Evolutionary conservation across 2,888 invertebrate species (phyloP).

Genomic region (Chaetogeoica ovagalla): DNA sequence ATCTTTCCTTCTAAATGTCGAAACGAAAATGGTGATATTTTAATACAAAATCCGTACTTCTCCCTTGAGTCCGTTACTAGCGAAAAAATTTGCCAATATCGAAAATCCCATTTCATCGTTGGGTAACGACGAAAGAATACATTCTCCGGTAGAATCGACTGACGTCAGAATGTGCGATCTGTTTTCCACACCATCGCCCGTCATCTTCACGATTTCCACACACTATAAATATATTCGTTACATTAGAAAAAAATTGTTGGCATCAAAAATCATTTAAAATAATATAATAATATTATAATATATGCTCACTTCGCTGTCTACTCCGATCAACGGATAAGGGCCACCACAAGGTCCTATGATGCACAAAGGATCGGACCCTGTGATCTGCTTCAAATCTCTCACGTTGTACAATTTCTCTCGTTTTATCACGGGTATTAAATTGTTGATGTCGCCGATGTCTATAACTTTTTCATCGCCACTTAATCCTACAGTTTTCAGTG

Average conservation of each 20-base stretch:
- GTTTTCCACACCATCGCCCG: neutral
- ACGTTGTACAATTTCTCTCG: constrained; percentile 78
- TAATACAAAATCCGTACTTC: constrained; percentile 1
- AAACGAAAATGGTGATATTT: too few species aligned
- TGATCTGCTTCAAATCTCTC: constrained; percentile 62
- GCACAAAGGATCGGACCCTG: constrained; percentile 65
- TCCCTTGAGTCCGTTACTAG: constrained; percentile 15
- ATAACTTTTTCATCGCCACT: constrained; percentile 70
- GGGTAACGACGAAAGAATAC: neutral
- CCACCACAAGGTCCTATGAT: constrained; percentile 92
- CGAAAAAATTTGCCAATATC: constrained; percentile 5
- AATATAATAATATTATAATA: neutral
- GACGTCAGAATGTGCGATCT: neutral
- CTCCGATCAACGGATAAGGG: constrained; percentile 77
- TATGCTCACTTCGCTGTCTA: constrained; percentile 77
- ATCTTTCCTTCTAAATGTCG: too few species aligned
- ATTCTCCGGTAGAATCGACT: neutral
- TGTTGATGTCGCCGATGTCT: constrained; percentile 84
- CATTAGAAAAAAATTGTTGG: neutral
- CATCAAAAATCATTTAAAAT: neutral
- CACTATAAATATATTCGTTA: neutral
- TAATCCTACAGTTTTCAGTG: constrained; percentile 64
- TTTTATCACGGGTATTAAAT: constrained; percentile 74
- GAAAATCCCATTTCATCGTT: constrained; percentile 17
- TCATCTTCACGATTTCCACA: constrained; percentile 11